phyloP scores from a whole-genome alignment of 2,113 vertebrate genomes.

The Telmatochromis bifrenatus region DNA sequence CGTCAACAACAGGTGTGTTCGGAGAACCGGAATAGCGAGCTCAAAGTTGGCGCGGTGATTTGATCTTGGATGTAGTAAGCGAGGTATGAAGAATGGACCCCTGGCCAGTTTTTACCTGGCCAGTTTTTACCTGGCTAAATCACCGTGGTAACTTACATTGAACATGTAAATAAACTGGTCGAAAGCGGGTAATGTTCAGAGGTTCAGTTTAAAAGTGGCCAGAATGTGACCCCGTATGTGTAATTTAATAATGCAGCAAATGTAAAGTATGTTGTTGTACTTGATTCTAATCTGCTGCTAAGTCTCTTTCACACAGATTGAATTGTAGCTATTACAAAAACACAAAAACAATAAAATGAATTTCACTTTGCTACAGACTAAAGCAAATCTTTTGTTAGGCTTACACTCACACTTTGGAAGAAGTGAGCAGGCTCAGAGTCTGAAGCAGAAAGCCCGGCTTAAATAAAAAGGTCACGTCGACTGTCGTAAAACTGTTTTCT shows the following conservation, averaged over 20 bases:
- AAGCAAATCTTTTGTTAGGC: neutral
- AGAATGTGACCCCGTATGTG: neutral
- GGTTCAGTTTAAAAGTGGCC: neutral
- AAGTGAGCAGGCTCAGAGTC: accelerated
- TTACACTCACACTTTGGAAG: neutral
- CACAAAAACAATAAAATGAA: neutral
- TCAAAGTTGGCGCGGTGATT: too few species aligned
- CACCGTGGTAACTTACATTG: neutral
- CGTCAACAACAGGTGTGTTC: too few species aligned
- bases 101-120: neutral
- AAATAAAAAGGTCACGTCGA: accelerated
- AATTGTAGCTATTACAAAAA: neutral
- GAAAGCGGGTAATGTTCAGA: neutral
- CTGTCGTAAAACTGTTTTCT: neutral
- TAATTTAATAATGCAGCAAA: neutral
- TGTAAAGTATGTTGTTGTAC: neutral
- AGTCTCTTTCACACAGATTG: neutral
- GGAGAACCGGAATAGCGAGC: too few species aligned
- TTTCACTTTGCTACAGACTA: neutral
- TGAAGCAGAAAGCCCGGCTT: neutral
- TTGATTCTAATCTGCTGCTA: neutral
- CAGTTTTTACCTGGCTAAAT: neutral
- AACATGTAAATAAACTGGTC: neutral
- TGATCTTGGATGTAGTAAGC: too few species aligned
- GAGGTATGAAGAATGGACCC: too few species aligned